Percentiles rank a stretch among this genome's conserved stretches.
These are phyloP conservation scores for Phallusia fumigata DNA, from an alignment of 23 tunicate species.

Conservation along the genomic window DNA sequence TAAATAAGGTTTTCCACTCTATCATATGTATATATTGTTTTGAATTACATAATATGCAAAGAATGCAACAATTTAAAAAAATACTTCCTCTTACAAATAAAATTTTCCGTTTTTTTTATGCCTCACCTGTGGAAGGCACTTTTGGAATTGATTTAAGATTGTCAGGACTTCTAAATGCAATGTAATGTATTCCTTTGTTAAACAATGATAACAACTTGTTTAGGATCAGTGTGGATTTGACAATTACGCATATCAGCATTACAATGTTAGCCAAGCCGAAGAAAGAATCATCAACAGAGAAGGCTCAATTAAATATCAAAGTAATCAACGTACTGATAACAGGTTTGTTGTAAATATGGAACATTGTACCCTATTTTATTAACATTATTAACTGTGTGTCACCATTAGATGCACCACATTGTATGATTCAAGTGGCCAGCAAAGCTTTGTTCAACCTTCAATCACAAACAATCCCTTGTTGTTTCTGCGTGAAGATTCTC, in stretches of 20 bases:
- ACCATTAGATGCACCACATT: background rate
- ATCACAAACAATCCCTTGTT: conserved; percentile 10
- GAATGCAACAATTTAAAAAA: too few relatives aligned
- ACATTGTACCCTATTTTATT: background rate
- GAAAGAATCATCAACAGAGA: background rate
- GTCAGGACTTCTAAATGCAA: too few relatives aligned
- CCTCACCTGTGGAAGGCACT: too few relatives aligned
- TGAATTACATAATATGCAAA: too few relatives aligned
- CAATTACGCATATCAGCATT: background rate
- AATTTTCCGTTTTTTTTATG: too few relatives aligned
- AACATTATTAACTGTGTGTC: background rate
- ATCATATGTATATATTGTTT: too few relatives aligned
- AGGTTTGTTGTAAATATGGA: background rate
- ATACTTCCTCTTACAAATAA: too few relatives aligned
- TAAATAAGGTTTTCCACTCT: too few relatives aligned
- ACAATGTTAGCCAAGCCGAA: background rate
- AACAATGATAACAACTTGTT: background rate
- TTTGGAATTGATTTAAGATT: too few relatives aligned
- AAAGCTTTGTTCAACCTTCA: background rate
- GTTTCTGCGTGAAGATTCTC: conserved; percentile 65
- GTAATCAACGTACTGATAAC: background rate
- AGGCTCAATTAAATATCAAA: background rate
- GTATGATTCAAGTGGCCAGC: background rate
- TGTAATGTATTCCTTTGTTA: too few relatives aligned
- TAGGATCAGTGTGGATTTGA: background rate